Conservation (phyloP, 2,888 invertebrate species). For the Phoenoteleia sp. region DNA sequence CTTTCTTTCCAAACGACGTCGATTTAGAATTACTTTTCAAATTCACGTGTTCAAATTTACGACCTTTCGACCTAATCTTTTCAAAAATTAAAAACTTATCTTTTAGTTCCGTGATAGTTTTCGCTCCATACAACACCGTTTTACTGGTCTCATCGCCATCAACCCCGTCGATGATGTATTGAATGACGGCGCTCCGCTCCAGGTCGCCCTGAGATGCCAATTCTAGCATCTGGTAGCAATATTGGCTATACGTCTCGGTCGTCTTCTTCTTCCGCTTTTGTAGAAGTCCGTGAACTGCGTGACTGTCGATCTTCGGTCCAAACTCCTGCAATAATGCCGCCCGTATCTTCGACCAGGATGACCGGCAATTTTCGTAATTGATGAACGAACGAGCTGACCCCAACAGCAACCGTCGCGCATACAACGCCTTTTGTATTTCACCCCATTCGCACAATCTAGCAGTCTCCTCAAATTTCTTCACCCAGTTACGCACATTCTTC, state of each 20-base stretch:
- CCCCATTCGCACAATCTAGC: not conserved
- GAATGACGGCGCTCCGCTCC: too few species aligned
- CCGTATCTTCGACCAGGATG: not conserved
- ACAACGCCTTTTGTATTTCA: not conserved
- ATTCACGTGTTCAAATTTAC: too few species aligned
- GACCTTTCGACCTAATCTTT: too few species aligned
- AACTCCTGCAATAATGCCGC: not conserved
- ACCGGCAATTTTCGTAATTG: not conserved
- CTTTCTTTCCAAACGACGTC: too few species aligned
- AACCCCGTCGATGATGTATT: too few species aligned
- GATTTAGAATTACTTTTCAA: too few species aligned
- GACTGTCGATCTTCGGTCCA: constrained; percentile 7
- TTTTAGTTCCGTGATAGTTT: too few species aligned
- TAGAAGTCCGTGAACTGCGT: not conserved
- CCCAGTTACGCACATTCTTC: not conserved
- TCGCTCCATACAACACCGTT: too few species aligned
- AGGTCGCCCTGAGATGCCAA: too few species aligned
- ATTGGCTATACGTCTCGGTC: not conserved
- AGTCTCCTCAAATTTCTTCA: not conserved
- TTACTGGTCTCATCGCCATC: too few species aligned
- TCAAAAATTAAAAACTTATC: too few species aligned
- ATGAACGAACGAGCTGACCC: not conserved
- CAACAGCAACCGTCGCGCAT: not conserved
- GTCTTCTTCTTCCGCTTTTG: not conserved
- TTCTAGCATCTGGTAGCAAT: constrained; percentile 18